Percentiles rank a stretch among this genome's conserved stretches.
Conservation (phyloP, 64 coral and sea anemone genomes). For the Trachythela sp. region DNA sequence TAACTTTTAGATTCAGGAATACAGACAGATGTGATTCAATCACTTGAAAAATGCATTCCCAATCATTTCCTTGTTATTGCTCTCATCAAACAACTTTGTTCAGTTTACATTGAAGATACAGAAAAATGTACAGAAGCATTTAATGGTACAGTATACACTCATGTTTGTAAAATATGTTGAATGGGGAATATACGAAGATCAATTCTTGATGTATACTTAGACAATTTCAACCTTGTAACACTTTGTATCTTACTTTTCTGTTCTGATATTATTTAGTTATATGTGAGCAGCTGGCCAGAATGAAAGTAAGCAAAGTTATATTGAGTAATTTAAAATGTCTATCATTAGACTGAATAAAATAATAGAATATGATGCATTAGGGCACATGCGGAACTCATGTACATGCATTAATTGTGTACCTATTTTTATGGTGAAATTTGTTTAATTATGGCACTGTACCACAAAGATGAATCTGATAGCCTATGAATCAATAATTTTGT, state of each 20-base stretch:
- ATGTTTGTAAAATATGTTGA: background rate
- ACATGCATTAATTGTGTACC: too few relatives aligned
- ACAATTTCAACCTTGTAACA: background rate
- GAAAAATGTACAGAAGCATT: conserved; percentile 79
- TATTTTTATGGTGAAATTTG: too few relatives aligned
- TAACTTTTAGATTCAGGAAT: conserved; percentile 4
- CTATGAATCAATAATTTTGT: too few relatives aligned
- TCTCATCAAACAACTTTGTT: conserved; percentile 68
- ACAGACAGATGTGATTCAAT: background rate
- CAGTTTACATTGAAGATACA: conserved; percentile 63
- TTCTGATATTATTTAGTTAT: conserved; percentile 57
- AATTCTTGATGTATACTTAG: background rate
- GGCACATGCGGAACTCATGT: too few relatives aligned
- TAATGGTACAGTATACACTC: conserved; percentile 55
- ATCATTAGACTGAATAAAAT: too few relatives aligned
- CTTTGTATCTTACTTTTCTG: background rate
- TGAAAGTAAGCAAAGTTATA: conserved; percentile 81
- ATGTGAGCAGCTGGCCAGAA: conserved; percentile 82
- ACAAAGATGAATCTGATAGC: too few relatives aligned
- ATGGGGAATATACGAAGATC: background rate
- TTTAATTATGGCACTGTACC: too few relatives aligned
- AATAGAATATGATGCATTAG: too few relatives aligned
- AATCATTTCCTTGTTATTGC: conserved; percentile 14
- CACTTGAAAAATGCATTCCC: background rate
- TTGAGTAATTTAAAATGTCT: background rate